These are phyloP conservation scores for Hystrix brachyura DNA, from an alignment of 2,113 vertebrate genomes.

Conservation along the genomic window DNA sequence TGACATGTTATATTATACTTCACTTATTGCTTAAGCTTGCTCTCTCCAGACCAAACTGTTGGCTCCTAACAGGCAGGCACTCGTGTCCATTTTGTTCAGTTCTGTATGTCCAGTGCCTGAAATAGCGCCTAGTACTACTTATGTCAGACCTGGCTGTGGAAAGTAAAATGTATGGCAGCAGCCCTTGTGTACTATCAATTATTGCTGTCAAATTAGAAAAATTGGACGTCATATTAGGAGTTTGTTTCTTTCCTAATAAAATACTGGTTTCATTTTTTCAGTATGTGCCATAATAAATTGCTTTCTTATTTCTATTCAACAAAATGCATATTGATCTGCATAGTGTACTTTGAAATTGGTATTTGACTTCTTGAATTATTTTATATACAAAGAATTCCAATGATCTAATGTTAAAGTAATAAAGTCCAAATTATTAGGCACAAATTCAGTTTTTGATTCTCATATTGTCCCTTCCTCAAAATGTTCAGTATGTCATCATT, in stretches of 20 bases:
- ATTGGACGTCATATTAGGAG: not conserved
- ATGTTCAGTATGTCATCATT: not conserved
- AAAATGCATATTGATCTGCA: not conserved
- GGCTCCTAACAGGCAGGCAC: not conserved
- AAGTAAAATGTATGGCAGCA: not conserved
- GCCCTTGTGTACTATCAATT: not conserved
- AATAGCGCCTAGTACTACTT: not conserved
- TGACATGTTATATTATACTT: not conserved
- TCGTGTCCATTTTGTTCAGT: not conserved
- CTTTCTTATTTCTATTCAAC: conserved; percentile 21
- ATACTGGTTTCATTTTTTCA: not conserved
- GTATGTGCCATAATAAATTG: not conserved
- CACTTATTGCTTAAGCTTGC: not conserved
- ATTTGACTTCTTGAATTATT: not conserved
- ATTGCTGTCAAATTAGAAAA: not conserved
- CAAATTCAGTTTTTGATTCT: not conserved
- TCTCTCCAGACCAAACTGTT: not conserved
- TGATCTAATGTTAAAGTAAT: conserved; percentile 33
- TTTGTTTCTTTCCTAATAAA: not conserved
- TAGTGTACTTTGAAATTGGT: conserved; percentile 36
- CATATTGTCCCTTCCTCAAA: not conserved
- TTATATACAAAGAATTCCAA: not conserved
- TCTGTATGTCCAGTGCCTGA: not conserved
- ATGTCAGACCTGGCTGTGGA: not conserved
- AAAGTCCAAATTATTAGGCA: not conserved